Percentiles rank a stretch among this genome's conserved stretches.
These are phyloP conservation scores for Acrocephalus arundinaceus DNA, from an alignment of 2,113 vertebrate genomes.

Conservation along the genomic window DNA sequence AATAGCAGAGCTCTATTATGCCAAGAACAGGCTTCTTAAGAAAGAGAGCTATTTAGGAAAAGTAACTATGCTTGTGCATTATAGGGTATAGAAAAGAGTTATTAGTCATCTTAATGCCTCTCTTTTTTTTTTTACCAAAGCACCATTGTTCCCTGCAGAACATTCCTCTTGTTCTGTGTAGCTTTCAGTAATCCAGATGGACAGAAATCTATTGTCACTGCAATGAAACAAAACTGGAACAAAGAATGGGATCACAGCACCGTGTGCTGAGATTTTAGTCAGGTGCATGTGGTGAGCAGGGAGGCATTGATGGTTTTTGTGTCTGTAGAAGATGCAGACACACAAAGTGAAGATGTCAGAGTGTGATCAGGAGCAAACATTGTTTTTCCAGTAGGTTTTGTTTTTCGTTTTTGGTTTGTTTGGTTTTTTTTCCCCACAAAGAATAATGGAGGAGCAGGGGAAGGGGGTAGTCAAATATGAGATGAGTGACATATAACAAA, in stretches of 20 bases:
- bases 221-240: background rate
- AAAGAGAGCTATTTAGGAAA: background rate
- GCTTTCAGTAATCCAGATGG: slow-evolving; percentile 24
- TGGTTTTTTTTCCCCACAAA: background rate
- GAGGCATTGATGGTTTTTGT: background rate
- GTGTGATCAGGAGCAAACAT: background rate
- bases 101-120: background rate
- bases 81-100: background rate
- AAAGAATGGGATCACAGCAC: background rate
- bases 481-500: background rate
- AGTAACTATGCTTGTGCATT: background rate
- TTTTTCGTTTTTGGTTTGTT: background rate
- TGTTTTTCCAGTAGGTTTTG: background rate
- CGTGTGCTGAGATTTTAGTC: background rate
- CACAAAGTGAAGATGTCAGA: background rate
- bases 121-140: background rate
- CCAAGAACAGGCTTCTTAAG: background rate
- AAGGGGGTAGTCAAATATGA: background rate
- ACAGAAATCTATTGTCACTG: background rate
- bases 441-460: background rate
- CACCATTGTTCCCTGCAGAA: background rate
- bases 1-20: background rate
- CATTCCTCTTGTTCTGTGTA: background rate
- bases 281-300: background rate
- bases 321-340: background rate